Conservation (phyloP, 2,113 vertebrate species). For the Mandrillus leucophaeus region DNA sequence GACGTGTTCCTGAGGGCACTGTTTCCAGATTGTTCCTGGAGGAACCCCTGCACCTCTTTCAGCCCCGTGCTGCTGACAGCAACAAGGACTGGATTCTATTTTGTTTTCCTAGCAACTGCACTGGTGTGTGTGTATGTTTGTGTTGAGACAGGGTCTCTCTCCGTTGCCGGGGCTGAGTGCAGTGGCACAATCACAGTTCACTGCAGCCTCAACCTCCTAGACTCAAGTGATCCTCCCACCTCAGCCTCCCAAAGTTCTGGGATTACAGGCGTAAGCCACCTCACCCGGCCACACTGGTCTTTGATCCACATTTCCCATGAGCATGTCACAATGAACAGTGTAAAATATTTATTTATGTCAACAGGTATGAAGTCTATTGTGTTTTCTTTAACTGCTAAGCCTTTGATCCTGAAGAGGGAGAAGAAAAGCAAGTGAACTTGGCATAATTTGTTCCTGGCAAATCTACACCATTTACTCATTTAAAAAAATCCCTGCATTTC, state of each 20-base stretch:
- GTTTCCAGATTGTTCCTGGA: background rate
- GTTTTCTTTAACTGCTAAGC: conserved; percentile 63
- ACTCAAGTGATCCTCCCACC: no score
- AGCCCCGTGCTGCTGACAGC: rapidly evolving
- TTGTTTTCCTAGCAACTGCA: background rate
- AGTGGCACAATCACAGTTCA: no score
- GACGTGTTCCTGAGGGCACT: background rate
- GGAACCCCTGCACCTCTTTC: background rate
- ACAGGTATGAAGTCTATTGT: conserved; percentile 33
- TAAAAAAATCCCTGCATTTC: background rate
- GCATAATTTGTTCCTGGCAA: conserved; percentile 27
- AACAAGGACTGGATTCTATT: no score
- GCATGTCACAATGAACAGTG: background rate
- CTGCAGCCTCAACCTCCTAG: no score
- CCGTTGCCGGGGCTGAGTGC: no score
- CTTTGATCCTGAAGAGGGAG: conserved; percentile 17
- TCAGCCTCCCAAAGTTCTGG: no score
- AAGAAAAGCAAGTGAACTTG: conserved; percentile 36
- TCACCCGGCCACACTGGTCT: background rate
- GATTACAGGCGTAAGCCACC: no score
- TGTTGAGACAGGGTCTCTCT: no score
- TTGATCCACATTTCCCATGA: background rate
- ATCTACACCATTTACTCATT: background rate
- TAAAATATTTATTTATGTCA: conserved; percentile 52
- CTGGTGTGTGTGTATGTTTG: no score